Conservation (phyloP, 2,888 invertebrate species). For the Brachyptera risi region DNA sequence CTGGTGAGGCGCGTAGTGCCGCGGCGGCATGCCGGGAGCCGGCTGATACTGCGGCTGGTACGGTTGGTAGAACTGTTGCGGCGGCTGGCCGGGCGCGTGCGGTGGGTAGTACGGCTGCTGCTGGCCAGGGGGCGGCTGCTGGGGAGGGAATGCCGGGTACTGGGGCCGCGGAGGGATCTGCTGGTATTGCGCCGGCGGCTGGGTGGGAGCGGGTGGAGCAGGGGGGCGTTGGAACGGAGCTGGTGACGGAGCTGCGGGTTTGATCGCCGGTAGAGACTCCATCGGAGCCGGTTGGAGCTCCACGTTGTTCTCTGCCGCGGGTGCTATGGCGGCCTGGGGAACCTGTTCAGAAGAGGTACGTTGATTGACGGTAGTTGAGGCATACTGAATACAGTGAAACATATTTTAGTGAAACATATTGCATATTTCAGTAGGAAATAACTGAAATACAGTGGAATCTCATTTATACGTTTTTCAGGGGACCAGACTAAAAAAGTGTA, state of each 20-base stretch:
- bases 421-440: too few relatives aligned
- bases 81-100: conserved; percentile 21
- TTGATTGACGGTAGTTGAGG: not conserved
- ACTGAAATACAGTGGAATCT: too few relatives aligned
- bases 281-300: conserved; percentile 15
- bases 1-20: conserved; percentile 29
- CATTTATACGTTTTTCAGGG: too few relatives aligned
- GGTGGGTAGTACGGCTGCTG: conserved; percentile 31
- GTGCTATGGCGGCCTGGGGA: not conserved
- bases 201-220: conserved; percentile 40
- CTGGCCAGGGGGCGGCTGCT: conserved; percentile 44
- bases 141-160: conserved; percentile 47
- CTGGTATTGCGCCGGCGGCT: conserved; percentile 36
- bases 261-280: not conserved
- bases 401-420: too few relatives aligned
- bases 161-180: conserved; percentile 39
- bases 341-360: too few relatives aligned
- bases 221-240: conserved; percentile 19
- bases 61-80: conserved; percentile 32
- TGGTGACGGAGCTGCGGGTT: conserved; percentile 15
- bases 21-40: conserved; percentile 22
- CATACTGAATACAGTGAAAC: too few relatives aligned
- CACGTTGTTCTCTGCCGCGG: not conserved
- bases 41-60: conserved; percentile 24
- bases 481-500: too few relatives aligned